Percentiles rank a stretch among this genome's conserved stretches.
phyloP scores from a whole-genome alignment of 2,797 vertebrate species.

The Tympanoctomys barrerae region DNA sequence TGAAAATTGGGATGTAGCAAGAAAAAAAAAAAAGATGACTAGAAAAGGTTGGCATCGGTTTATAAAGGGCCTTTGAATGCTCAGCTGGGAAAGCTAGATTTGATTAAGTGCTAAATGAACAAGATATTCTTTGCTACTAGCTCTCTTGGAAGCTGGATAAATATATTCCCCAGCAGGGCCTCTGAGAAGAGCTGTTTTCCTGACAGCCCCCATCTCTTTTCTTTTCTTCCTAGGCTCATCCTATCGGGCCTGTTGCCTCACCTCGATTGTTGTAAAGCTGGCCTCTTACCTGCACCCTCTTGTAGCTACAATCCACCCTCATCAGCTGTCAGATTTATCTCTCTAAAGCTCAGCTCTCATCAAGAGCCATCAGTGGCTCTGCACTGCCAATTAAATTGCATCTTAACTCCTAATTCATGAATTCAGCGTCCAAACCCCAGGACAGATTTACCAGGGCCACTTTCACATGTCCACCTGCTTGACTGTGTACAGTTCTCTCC shows the following conservation, averaged over 20 bases:
- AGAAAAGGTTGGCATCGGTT: not conserved
- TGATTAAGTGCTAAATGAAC: constrained; percentile 51
- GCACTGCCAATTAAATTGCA: not conserved
- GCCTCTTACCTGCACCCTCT: not conserved
- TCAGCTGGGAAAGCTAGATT: constrained; percentile 49
- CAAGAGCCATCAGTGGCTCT: not conserved
- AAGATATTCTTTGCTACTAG: constrained; percentile 13
- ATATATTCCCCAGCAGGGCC: constrained; percentile 25
- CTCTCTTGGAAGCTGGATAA: constrained; percentile 25
- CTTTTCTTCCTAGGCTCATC: not conserved
- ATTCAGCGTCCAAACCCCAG: not conserved
- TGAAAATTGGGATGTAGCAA: not conserved
- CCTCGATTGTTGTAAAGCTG: not conserved
- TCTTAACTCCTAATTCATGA: constrained; percentile 32
- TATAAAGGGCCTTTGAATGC: constrained; percentile 35
- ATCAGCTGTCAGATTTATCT: not conserved
- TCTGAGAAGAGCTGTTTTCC: constrained; percentile 30
- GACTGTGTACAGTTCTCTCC: not conserved
- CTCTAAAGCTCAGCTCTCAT: constrained; percentile 5
- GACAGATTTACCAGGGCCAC: not conserved
- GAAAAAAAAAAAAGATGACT: not conserved
- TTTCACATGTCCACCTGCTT: not conserved
- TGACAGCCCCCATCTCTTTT: not conserved
- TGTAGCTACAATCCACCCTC: not conserved
- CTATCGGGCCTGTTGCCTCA: not conserved